Conservation (phyloP, 1,140 invertebrate species). For the Bombus waltoni region DNA sequence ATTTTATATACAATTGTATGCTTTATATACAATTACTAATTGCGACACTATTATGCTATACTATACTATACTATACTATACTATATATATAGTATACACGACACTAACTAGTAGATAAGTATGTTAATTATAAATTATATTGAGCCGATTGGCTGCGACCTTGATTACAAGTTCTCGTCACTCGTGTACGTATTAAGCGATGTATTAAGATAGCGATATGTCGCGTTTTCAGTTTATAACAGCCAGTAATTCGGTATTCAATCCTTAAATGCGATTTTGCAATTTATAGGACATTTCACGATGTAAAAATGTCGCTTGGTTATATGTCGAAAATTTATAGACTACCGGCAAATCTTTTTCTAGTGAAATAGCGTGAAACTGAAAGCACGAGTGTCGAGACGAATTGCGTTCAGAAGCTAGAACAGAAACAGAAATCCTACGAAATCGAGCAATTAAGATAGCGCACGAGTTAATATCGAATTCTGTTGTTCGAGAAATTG, state of each 20-base stretch:
- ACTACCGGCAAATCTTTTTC: background rate
- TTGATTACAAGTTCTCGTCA: no score
- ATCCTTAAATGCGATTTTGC: background rate
- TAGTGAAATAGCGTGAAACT: background rate
- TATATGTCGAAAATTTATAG: background rate
- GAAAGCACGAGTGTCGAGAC: background rate
- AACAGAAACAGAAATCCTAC: background rate
- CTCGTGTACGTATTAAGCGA: no score
- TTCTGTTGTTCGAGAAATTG: background rate
- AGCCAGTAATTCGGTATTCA: no score
- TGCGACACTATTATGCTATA: no score
- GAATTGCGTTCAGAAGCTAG: background rate
- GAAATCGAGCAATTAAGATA: background rate
- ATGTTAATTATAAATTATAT: no score
- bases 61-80: no score
- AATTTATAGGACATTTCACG: background rate
- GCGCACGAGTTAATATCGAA: background rate
- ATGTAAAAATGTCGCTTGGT: background rate
- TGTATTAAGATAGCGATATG: no score
- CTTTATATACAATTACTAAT: background rate
- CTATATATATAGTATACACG: no score
- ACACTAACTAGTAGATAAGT: no score
- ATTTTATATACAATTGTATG: no score
- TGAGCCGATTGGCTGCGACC: no score
- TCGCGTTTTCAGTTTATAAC: no score